Conservation (phyloP, 2,888 invertebrate genomes). For the Deilephila elpenor region DNA sequence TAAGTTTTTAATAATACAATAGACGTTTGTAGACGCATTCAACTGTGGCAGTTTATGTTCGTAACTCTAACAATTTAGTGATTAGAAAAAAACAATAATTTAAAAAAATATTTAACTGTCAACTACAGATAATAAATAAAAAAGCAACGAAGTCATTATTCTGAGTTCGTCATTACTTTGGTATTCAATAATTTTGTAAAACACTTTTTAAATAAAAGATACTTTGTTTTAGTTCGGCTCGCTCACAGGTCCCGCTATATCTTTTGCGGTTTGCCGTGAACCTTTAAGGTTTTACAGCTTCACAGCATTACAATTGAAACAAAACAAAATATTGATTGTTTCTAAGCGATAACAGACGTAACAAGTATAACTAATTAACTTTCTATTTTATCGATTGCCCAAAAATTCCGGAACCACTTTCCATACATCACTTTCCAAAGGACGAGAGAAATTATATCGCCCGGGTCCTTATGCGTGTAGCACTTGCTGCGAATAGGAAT, state of each 20-base stretch:
- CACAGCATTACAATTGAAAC: too few species aligned
- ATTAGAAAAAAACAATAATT: not conserved
- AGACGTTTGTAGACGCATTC: not conserved
- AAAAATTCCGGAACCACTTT: slow-evolving; percentile 80
- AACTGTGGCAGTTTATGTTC: slow-evolving; percentile 1
- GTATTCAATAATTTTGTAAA: too few species aligned
- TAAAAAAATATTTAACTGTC: not conserved
- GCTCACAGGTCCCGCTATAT: too few species aligned
- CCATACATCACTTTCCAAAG: slow-evolving; percentile 75
- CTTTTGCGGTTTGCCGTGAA: too few species aligned
- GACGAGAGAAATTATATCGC: slow-evolving; percentile 81
- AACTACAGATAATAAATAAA: too few species aligned
- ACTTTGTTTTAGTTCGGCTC: too few species aligned
- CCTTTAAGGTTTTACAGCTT: too few species aligned
- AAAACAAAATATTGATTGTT: not conserved
- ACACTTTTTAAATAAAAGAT: too few species aligned
- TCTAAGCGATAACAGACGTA: slow-evolving; percentile 20
- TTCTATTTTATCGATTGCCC: slow-evolving; percentile 76
- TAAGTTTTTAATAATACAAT: not conserved
- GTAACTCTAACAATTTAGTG: not conserved
- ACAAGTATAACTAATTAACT: slow-evolving; percentile 63
- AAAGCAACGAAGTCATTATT: too few species aligned
- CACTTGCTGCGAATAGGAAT: slow-evolving; percentile 70
- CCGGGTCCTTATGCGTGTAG: slow-evolving; percentile 61
- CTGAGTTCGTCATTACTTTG: too few species aligned